Conservation (phyloP, 2,113 vertebrate species). For the Salminus brasiliensis region DNA sequence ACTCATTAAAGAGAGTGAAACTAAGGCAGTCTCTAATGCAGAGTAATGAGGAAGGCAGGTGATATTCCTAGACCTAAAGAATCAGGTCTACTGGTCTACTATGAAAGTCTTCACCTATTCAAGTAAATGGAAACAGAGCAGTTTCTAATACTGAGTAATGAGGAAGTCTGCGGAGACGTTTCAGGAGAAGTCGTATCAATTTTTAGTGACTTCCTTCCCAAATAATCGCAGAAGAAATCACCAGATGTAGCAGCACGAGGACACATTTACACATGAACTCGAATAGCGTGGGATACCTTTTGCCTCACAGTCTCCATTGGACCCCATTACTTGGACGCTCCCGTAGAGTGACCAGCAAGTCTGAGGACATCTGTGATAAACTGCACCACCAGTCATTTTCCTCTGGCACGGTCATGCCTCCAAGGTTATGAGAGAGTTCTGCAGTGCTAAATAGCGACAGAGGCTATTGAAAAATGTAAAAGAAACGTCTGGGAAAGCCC, state of each 20-base stretch:
- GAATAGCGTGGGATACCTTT: conserved; percentile 4
- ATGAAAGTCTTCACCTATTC: background rate
- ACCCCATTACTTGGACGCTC: background rate
- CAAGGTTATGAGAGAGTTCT: background rate
- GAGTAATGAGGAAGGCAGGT: too few species aligned
- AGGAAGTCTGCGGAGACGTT: background rate
- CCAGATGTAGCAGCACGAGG: too few species aligned
- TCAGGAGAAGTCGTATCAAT: background rate
- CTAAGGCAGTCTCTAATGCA: too few species aligned
- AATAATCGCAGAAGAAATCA: background rate
- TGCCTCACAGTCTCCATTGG: conserved; percentile 24
- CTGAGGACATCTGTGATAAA: background rate
- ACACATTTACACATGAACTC: background rate
- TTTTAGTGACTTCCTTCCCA: background rate
- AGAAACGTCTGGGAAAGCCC: background rate
- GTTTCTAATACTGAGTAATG: background rate
- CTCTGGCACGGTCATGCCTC: background rate
- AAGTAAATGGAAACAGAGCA: background rate
- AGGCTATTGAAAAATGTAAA: background rate
- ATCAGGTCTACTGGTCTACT: too few species aligned
- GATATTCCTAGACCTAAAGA: too few species aligned
- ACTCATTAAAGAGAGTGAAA: too few species aligned
- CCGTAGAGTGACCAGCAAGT: background rate
- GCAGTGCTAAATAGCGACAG: background rate
- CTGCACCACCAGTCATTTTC: background rate